Evolutionary conservation across 2,113 vertebrate genomes (phyloP).

Genomic region (Pipra filicauda): DNA sequence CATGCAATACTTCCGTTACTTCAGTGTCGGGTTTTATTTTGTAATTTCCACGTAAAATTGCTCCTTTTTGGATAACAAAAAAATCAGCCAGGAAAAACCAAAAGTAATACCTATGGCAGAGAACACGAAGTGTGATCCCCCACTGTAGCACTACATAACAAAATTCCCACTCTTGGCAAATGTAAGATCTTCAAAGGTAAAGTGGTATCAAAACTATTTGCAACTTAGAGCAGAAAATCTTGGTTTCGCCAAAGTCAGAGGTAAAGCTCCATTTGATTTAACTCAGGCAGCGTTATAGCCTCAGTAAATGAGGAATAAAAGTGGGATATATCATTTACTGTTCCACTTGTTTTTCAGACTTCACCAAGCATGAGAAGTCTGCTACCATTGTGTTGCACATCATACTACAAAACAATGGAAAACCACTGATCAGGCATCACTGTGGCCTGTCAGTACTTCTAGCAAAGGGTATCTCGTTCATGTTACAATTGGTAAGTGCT

Average conservation of each 20-base stretch:
- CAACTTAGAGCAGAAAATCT: neutral
- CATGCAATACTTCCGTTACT: neutral
- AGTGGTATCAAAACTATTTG: fast-evolving
- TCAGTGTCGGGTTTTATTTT: neutral
- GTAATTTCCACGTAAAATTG: neutral
- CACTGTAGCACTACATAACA: neutral
- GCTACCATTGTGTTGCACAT: neutral
- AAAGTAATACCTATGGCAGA: neutral
- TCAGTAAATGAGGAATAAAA: neutral
- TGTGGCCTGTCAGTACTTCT: neutral
- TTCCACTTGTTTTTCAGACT: neutral
- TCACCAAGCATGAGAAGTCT: neutral
- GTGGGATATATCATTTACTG: neutral
- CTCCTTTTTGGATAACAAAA: neutral
- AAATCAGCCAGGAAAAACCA: neutral
- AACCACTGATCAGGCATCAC: neutral
- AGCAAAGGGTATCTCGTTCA: neutral
- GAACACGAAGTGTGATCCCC: neutral
- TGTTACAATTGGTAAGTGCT: neutral
- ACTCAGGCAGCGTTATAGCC: neutral
- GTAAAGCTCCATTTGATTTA: neutral
- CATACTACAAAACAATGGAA: neutral
- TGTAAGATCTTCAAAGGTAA: neutral
- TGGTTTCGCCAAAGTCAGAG: neutral
- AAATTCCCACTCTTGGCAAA: neutral